Conservation (phyloP, 2,797 vertebrate species). For the Tolypeutes matacus region DNA sequence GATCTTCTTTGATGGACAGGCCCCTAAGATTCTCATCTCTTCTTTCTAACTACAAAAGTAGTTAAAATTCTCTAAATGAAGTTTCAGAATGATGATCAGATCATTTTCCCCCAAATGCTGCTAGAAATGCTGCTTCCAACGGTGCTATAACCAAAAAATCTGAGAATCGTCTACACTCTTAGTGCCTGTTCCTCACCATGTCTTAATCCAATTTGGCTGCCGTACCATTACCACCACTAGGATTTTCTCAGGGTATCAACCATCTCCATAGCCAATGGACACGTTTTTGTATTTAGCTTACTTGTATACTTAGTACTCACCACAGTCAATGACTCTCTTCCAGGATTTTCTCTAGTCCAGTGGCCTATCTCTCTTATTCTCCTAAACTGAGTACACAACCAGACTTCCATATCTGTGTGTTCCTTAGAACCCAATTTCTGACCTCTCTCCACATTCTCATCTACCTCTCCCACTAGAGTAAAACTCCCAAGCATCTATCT, state of each 20-base stretch:
- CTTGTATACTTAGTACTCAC: background rate
- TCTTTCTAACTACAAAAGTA: background rate
- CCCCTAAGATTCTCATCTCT: background rate
- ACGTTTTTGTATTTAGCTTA: background rate
- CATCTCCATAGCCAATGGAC: background rate
- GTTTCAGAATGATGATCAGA: background rate
- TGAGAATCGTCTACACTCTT: background rate
- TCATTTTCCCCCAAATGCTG: background rate
- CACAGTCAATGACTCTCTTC: background rate
- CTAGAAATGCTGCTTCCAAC: background rate
- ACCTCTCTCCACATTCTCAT: too few relatives aligned
- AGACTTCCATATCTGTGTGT: too few relatives aligned
- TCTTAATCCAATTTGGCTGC: background rate
- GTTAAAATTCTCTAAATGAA: constrained; percentile 28
- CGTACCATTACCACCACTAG: background rate
- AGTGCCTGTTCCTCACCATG: background rate
- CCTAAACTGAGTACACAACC: too few relatives aligned
- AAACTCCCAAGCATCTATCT: too few relatives aligned
- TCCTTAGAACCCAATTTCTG: too few relatives aligned
- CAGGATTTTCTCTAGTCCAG: background rate
- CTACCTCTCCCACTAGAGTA: too few relatives aligned
- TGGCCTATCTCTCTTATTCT: background rate
- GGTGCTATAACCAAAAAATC: background rate
- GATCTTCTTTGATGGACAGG: background rate
- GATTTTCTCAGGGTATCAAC: background rate